These are phyloP conservation scores for Drosophila watanabei DNA, from an alignment of 1,140 invertebrate species.

Conservation along the genomic window DNA sequence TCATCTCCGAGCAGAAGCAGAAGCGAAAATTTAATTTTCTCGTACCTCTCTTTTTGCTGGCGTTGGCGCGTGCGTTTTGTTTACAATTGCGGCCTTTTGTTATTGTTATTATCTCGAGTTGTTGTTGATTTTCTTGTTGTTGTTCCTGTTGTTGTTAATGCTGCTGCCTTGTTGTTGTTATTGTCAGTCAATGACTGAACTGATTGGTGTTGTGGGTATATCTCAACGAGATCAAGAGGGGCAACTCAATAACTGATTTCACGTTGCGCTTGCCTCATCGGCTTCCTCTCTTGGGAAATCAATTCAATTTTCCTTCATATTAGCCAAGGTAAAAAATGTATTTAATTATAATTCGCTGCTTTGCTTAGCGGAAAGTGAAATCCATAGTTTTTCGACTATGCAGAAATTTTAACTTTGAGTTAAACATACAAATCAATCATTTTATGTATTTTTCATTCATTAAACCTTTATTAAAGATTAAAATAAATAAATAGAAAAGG, in stretches of 20 bases:
- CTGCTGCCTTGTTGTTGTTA: conserved; percentile 43
- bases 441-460: not conserved
- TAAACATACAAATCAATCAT: not conserved
- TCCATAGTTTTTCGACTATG: not conserved
- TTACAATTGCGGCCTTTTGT: conserved; percentile 69
- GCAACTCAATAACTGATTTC: conserved; percentile 57
- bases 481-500: not conserved
- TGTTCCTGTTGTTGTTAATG: conserved; percentile 31
- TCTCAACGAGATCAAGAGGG: conserved; percentile 63
- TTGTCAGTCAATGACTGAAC: conserved; percentile 67
- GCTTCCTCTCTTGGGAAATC: conserved; percentile 26
- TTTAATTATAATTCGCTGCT: not conserved
- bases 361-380: not conserved
- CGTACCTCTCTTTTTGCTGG: conserved; percentile 19
- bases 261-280: conserved; percentile 25
- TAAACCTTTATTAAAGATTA: not conserved
- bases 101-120: conserved; percentile 60
- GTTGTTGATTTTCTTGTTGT: conserved; percentile 17
- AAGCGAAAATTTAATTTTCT: conserved; percentile 31
- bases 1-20: conserved; percentile 39
- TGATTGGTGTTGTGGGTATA: conserved; percentile 46
- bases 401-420: not conserved
- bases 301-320: not conserved
- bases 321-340: conserved; percentile 4
- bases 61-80: conserved; percentile 71